phyloP scores from a whole-genome alignment of 2,888 invertebrate genomes.

The Cheilosia scutellata region DNA sequence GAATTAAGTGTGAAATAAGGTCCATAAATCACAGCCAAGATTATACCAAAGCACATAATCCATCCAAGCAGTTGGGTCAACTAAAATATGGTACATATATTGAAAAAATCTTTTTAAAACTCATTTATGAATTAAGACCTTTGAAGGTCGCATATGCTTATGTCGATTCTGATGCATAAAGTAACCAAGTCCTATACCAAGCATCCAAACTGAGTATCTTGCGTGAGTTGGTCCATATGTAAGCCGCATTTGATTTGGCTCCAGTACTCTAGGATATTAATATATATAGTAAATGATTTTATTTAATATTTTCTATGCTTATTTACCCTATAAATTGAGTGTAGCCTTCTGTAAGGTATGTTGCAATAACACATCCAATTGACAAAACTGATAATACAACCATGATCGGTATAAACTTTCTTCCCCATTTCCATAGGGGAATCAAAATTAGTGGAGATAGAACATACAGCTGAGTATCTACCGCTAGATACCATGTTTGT shows the following conservation, averaged over 20 bases:
- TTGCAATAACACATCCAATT: constrained; percentile 81
- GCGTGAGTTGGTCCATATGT: constrained; percentile 83
- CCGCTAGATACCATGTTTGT: constrained; percentile 86
- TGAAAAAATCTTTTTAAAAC: background rate
- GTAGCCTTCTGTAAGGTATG: constrained; percentile 80
- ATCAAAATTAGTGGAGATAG: constrained; percentile 86
- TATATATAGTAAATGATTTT: background rate
- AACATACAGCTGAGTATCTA: constrained; percentile 86
- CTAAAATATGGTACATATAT: constrained; percentile 19
- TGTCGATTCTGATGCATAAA: constrained; percentile 80
- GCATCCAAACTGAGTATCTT: constrained; percentile 83
- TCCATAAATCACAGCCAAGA: constrained; percentile 81
- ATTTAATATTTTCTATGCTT: constrained; percentile 27
- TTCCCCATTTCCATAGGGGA: constrained; percentile 84
- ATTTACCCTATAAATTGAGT: constrained; percentile 81
- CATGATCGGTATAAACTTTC: constrained; percentile 80
- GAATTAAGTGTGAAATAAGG: constrained; percentile 80
- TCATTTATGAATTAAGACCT: constrained; percentile 78
- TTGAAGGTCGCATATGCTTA: constrained; percentile 77
- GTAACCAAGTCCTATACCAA: constrained; percentile 83
- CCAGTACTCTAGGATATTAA: constrained; percentile 72
- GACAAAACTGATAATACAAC: constrained; percentile 79
- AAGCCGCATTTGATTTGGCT: constrained; percentile 79
- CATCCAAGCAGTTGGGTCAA: constrained; percentile 80
- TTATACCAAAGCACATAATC: constrained; percentile 79